Conservation (phyloP, 2,797 vertebrate species). For the Lithobates pipiens region DNA sequence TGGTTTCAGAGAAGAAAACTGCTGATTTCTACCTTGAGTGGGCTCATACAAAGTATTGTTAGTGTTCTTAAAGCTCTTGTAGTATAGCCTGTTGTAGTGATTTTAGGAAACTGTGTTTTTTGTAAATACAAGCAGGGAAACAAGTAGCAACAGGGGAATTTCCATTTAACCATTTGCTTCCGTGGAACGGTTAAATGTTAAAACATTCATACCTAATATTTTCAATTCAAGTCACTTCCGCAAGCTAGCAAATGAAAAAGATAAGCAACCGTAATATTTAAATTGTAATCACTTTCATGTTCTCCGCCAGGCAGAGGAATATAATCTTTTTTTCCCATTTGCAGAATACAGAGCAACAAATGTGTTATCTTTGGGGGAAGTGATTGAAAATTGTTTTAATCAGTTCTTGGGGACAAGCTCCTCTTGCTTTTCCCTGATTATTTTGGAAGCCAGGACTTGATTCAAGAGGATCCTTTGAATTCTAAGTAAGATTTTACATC, state of each 20-base stretch:
- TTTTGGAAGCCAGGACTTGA: slow-evolving; percentile 43
- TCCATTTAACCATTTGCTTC: slow-evolving; percentile 21
- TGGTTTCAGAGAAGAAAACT: slow-evolving; percentile 39
- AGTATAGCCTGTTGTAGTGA: slow-evolving; percentile 11
- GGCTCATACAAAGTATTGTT: slow-evolving; percentile 9
- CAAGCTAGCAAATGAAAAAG: slow-evolving; percentile 31
- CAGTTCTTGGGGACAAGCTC: slow-evolving; percentile 36
- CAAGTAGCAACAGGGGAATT: not conserved
- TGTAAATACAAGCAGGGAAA: slow-evolving; percentile 8
- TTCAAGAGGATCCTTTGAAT: slow-evolving; percentile 54
- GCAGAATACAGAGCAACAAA: slow-evolving; percentile 41
- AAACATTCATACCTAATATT: slow-evolving; percentile 12
- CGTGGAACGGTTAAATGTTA: not conserved
- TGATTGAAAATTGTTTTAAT: slow-evolving; percentile 56
- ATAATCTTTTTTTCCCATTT: slow-evolving; percentile 46
- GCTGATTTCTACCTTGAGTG: slow-evolving; percentile 1
- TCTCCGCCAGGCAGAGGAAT: slow-evolving; percentile 35
- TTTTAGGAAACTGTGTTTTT: slow-evolving; percentile 9
- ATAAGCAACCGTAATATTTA: slow-evolving; percentile 54
- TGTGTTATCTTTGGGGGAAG: slow-evolving; percentile 51
- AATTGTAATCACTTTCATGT: slow-evolving; percentile 58
- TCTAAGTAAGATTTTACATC: slow-evolving; percentile 55
- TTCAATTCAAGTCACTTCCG: slow-evolving; percentile 26
- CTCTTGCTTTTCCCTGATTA: slow-evolving; percentile 47
- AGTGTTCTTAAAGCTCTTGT: slow-evolving; percentile 28